Conservation (phyloP, 2,113 vertebrate species). For the Pterophyllum scalare region DNA sequence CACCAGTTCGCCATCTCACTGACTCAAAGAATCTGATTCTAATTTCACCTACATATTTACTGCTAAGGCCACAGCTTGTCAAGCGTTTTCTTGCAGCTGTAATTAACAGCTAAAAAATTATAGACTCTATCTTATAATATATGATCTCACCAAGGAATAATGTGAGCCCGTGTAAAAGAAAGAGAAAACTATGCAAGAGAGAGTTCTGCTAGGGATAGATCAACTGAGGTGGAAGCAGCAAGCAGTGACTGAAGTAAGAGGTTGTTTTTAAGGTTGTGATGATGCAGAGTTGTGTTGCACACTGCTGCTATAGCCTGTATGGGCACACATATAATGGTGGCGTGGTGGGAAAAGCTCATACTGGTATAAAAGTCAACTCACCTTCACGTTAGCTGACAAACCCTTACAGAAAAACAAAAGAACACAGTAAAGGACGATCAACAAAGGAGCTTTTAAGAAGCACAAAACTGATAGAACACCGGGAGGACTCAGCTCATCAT, state of each 20-base stretch:
- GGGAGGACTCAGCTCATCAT: conserved; percentile 24
- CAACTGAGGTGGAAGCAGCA: conserved; percentile 55
- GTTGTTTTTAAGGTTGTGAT: conserved; percentile 48
- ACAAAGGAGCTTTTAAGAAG: conserved; percentile 45
- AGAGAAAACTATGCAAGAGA: conserved; percentile 48
- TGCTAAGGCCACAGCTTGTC: neutral
- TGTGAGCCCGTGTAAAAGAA: neutral
- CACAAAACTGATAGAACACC: conserved; percentile 43
- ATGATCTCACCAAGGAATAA: neutral
- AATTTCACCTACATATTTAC: neutral
- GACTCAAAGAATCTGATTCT: neutral
- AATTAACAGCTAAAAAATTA: neutral
- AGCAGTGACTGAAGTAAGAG: conserved; percentile 50
- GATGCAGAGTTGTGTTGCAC: conserved; percentile 48
- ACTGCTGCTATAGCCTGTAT: conserved; percentile 43
- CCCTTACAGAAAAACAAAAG: conserved; percentile 79
- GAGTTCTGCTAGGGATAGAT: conserved; percentile 2
- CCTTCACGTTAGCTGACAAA: conserved; percentile 77
- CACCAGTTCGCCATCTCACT: neutral
- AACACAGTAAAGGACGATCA: conserved; percentile 73
- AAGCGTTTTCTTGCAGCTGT: neutral
- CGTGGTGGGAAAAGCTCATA: conserved; percentile 54
- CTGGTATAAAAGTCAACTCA: conserved; percentile 73
- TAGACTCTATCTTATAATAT: neutral
- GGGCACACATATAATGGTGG: conserved; percentile 50